A percentile compares a stretch with the other conserved stretches of the same genome.
These are phyloP conservation scores for Rhopalosiphum maidis DNA, from an alignment of 1,140 invertebrate species.

Conservation along the genomic window DNA sequence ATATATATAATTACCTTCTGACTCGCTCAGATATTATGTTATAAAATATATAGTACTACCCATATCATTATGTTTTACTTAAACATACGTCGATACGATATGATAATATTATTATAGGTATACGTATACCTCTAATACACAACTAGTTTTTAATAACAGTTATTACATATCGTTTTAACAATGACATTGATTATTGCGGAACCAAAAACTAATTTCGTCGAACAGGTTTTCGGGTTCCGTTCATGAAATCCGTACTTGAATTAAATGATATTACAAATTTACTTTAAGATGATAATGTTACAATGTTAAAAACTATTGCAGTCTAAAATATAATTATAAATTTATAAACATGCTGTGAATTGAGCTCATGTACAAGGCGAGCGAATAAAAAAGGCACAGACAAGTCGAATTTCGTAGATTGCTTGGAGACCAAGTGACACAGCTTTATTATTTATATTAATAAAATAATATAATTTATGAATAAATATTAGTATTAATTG, in stretches of 20 bases:
- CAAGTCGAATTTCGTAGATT: not conserved
- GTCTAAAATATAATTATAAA: too few species aligned
- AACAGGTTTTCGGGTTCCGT: not conserved
- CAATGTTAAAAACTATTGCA: too few species aligned
- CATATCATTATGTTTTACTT: conserved; percentile 14
- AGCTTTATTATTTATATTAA: not conserved
- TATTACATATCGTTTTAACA: not conserved
- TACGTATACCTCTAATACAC: not conserved
- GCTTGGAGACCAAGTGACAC: not conserved
- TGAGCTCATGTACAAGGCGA: not conserved
- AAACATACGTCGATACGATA: not conserved
- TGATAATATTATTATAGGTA: not conserved
- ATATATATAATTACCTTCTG: not conserved
- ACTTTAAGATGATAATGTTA: too few species aligned
- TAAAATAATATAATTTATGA: not conserved
- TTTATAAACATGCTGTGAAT: not conserved
- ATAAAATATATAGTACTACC: not conserved
- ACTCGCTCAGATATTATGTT: conserved; percentile 2
- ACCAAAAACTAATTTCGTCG: not conserved
- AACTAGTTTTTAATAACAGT: conserved; percentile 1
- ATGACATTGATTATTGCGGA: not conserved
- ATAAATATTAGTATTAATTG: too few species aligned
- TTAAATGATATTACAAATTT: not conserved
- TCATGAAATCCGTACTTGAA: not conserved
- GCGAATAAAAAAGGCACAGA: not conserved